Evolutionary conservation across 2,113 vertebrate genomes (phyloP), one percentile per base, ranked within the genome.

Genomic region (Bucco capensis): DNA sequence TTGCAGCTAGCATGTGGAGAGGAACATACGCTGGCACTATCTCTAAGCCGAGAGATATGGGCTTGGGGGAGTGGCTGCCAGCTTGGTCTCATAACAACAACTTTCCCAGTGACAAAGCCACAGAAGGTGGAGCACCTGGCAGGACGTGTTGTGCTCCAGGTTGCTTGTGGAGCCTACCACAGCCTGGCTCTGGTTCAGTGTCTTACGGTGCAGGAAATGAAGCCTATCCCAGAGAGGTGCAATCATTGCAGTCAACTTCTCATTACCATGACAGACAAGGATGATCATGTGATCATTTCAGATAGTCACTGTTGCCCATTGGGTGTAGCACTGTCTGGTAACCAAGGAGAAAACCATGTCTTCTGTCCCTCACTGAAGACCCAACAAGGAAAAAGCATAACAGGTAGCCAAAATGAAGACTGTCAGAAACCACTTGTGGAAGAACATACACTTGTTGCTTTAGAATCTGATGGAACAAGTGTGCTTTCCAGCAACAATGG

Each of bases 241-340:
- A 97, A 98, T 71, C 98, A 99, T 77, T 99, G 99, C 94, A 98
- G 99, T 90, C 99, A 99, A 91, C 98, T 99, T 71, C 97, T 99
- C 23, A 99, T 98, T 95, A 99, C 99, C 17, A 99, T 99, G 99
- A 99, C 97, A 0, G 99, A 99, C 96, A 99, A 99, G 94, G 99
- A 99, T 93, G 99, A 99, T 95, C 99, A 99, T 9, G 99, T 99
- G 70, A 99, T 99, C 91, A 99, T 99, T 97, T 99, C 99, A 8
- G 99, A 99, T 84, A 98, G 97, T 60, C 99, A 99, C 84, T 98
- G 98, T 90, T 99, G 99, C 92, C 98, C 98, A 0, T 89, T 98
- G 12, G 98, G 98, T 3, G 97, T 98, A 50, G 98, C 98, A 14
- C 96, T 99, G 49, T 97, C 98, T 0, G 98, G 97, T 56, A 97